Conservation (phyloP, 2,888 invertebrate genomes). For the Polylopha cassiicola region DNA sequence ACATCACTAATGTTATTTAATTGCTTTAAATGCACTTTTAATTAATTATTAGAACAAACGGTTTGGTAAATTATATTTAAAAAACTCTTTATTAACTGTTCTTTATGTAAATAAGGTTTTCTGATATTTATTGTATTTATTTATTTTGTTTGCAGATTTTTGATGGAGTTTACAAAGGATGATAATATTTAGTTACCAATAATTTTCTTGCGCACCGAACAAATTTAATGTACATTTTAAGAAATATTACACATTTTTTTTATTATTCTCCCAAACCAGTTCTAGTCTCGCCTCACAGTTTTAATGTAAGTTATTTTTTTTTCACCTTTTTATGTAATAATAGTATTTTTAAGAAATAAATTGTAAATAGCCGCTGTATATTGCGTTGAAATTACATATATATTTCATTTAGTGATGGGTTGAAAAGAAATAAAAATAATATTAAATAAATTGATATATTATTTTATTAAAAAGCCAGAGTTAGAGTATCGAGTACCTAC, state of each 20-base stretch:
- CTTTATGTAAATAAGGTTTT: slow-evolving; percentile 26
- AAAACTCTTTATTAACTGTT: neutral
- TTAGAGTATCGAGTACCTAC: too few relatives aligned
- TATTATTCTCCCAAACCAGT: slow-evolving; percentile 61
- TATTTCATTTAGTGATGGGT: slow-evolving; percentile 12
- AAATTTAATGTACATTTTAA: slow-evolving; percentile 27
- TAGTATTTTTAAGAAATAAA: slow-evolving; percentile 13
- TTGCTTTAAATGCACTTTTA: slow-evolving; percentile 1
- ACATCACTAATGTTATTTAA: slow-evolving; percentile 13
- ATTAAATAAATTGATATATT: too few relatives aligned
- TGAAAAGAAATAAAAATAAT: slow-evolving; percentile 5
- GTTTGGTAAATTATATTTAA: slow-evolving; percentile 10
- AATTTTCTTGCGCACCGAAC: slow-evolving; percentile 28
- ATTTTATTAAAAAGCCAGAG: too few relatives aligned
- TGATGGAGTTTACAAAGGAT: slow-evolving; percentile 44
- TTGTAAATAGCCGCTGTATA: slow-evolving; percentile 22
- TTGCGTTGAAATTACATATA: slow-evolving; percentile 16
- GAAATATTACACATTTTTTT: slow-evolving; percentile 30
- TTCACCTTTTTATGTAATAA: slow-evolving; percentile 12
- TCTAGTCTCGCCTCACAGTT: slow-evolving; percentile 76
- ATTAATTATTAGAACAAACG: slow-evolving; percentile 2
- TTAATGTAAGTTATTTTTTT: slow-evolving; percentile 60
- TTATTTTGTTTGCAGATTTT: slow-evolving; percentile 61
- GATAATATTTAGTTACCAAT: slow-evolving; percentile 49
- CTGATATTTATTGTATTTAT: slow-evolving; percentile 27